Evolutionary conservation across 1,140 invertebrate genomes (phyloP).

Genomic region (Helicoverpa zea): DNA sequence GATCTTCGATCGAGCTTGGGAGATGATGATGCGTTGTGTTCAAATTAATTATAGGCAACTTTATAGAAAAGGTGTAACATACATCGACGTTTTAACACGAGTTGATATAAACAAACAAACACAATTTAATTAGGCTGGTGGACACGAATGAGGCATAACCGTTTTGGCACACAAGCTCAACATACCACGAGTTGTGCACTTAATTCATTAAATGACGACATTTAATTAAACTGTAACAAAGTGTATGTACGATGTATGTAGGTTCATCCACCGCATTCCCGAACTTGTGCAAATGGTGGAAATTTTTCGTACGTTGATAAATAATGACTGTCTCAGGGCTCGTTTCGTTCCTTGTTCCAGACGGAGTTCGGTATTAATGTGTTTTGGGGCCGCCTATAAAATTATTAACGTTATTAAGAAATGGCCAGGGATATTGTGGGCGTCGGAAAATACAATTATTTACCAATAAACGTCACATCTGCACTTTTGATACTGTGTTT

Average conservation of each 20-base stretch:
- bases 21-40: no score
- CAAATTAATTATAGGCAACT: no score
- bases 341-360: slow-evolving; percentile 21
- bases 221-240: slow-evolving; percentile 32
- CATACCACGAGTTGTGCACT: background rate
- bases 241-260: background rate
- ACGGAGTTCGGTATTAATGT: slow-evolving; percentile 17
- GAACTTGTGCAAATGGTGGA: slow-evolving; percentile 11
- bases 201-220: slow-evolving; percentile 22
- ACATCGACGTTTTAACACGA: no score
- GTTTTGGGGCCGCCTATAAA: slow-evolving; percentile 31
- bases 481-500: background rate
- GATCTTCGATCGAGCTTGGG: no score
- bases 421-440: background rate
- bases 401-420: slow-evolving; percentile 32
- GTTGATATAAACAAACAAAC: slow-evolving; percentile 4
- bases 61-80: no score
- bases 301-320: slow-evolving; percentile 30
- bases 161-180: background rate
- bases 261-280: slow-evolving; percentile 10
- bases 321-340: slow-evolving; percentile 29
- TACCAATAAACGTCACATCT: no score
- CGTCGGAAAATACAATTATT: background rate
- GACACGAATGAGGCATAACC: background rate
- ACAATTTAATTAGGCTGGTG: background rate